phyloP scores from a whole-genome alignment of 2,888 invertebrate genomes.

The Campaea margaritaria region DNA sequence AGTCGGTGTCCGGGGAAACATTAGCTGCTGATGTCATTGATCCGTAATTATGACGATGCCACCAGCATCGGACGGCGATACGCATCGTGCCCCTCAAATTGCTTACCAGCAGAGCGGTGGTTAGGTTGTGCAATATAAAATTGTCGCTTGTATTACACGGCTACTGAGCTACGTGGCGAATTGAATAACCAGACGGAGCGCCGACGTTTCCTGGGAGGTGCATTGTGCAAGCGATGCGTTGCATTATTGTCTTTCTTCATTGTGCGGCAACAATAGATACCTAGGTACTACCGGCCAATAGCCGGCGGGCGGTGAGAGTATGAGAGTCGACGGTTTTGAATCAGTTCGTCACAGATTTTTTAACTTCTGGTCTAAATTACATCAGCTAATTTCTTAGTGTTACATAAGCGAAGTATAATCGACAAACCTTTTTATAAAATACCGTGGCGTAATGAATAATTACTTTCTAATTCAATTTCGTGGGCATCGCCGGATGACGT shows the following conservation, averaged over 20 bases:
- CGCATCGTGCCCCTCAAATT: conserved; percentile 77
- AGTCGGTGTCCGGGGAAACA: neutral
- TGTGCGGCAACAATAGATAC: conserved; percentile 47
- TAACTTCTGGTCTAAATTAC: neutral
- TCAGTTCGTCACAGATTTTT: conserved; percentile 5
- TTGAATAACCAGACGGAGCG: conserved; percentile 48
- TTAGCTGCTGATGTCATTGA: conserved; percentile 3
- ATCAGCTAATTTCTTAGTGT: neutral
- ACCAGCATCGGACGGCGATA: conserved; percentile 64
- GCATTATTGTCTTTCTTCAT: conserved; percentile 45
- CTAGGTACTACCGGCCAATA: conserved; percentile 28
- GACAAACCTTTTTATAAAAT: too few relatives aligned
- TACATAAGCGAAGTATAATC: too few relatives aligned
- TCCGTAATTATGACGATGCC: conserved; percentile 16
- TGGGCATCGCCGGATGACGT: too few relatives aligned
- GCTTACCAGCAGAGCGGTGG: conserved; percentile 42
- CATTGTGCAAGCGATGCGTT: conserved; percentile 55
- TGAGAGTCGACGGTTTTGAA: conserved; percentile 1
- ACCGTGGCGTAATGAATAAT: too few relatives aligned
- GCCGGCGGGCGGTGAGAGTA: conserved; percentile 15
- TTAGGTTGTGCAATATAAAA: conserved; percentile 73
- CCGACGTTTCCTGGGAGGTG: conserved; percentile 58
- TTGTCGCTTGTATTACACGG: conserved; percentile 66
- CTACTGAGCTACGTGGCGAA: conserved; percentile 49
- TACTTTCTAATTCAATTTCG: too few relatives aligned